Conservation (phyloP, 2,888 invertebrate species). For the Drosophila fungiperda region DNA sequence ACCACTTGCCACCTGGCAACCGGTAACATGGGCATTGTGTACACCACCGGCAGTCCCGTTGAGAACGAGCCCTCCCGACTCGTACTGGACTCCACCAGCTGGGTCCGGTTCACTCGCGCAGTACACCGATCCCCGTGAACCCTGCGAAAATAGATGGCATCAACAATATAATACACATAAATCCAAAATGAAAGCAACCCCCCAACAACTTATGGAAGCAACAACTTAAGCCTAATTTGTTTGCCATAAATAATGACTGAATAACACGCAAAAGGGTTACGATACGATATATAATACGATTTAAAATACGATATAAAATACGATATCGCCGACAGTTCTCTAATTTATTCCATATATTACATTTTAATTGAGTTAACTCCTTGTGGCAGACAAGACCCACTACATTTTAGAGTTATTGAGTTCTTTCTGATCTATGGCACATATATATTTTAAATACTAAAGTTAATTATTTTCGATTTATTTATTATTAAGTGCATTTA, state of each 20-base stretch:
- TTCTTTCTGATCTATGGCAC: not conserved
- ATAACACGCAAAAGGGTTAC: slow-evolving; percentile 45
- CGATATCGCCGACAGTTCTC: slow-evolving; percentile 40
- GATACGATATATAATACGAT: too few species aligned
- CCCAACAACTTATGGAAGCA: slow-evolving; percentile 63
- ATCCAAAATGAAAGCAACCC: slow-evolving; percentile 14
- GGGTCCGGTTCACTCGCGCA: slow-evolving; percentile 86
- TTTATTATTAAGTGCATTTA: not conserved
- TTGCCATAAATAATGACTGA: slow-evolving; percentile 49
- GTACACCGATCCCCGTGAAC: slow-evolving; percentile 85
- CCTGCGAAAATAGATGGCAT: slow-evolving; percentile 63
- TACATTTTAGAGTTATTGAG: not conserved
- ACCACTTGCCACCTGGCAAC: slow-evolving; percentile 84
- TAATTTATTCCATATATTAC: slow-evolving; percentile 19
- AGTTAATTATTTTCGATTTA: not conserved
- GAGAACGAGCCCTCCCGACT: slow-evolving; percentile 85
- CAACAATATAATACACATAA: slow-evolving; percentile 25
- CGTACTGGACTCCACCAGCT: slow-evolving; percentile 85
- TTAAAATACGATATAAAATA: too few species aligned
- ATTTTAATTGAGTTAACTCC: slow-evolving; percentile 36
- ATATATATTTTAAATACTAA: not conserved
- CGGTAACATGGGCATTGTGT: slow-evolving; percentile 69
- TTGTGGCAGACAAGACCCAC: not conserved
- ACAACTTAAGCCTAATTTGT: slow-evolving; percentile 62
- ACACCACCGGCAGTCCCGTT: slow-evolving; percentile 58